Evolutionary conservation across 2,888 invertebrate species (phyloP).

Genomic region (Mythimna albipuncta): DNA sequence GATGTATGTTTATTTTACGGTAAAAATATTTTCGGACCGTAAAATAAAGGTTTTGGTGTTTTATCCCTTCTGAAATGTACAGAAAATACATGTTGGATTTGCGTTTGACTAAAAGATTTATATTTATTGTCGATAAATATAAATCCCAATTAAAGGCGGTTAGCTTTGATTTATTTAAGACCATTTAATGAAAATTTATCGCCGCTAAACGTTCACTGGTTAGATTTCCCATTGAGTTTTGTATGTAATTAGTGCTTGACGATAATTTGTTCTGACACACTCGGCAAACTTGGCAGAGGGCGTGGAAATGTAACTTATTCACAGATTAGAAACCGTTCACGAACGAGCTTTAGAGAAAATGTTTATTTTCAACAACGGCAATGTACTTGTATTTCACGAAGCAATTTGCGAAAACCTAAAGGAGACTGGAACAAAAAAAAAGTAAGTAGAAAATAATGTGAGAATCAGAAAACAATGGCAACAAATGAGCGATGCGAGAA

Average conservation of each 20-base stretch:
- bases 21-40: slow-evolving; percentile 46
- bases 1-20: slow-evolving; percentile 47
- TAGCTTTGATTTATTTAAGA: slow-evolving; percentile 13
- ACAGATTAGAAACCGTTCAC: slow-evolving; percentile 49
- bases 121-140: slow-evolving; percentile 15
- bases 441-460: slow-evolving; percentile 4
- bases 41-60: slow-evolving; percentile 48
- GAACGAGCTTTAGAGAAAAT: slow-evolving; percentile 27
- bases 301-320: slow-evolving; percentile 58
- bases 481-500: slow-evolving; percentile 26
- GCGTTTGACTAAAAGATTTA: slow-evolving; percentile 14
- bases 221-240: slow-evolving; percentile 15
- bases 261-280: slow-evolving; percentile 53
- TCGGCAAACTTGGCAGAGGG: slow-evolving; percentile 44
- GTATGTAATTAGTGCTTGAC: slow-evolving; percentile 48
- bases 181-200: slow-evolving; percentile 16
- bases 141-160: background rate
- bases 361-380: slow-evolving; percentile 25
- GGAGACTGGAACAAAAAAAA: slow-evolving; percentile 7
- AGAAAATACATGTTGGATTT: slow-evolving; percentile 14
- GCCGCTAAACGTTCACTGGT: slow-evolving; percentile 18
- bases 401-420: slow-evolving; percentile 10
- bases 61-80: background rate
- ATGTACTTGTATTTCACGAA: slow-evolving; percentile 17
- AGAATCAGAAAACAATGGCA: slow-evolving; percentile 32